Base-by-base conservation (phyloP, 2,888 invertebrate species). In the Cheilosia vulpina region DNA sequence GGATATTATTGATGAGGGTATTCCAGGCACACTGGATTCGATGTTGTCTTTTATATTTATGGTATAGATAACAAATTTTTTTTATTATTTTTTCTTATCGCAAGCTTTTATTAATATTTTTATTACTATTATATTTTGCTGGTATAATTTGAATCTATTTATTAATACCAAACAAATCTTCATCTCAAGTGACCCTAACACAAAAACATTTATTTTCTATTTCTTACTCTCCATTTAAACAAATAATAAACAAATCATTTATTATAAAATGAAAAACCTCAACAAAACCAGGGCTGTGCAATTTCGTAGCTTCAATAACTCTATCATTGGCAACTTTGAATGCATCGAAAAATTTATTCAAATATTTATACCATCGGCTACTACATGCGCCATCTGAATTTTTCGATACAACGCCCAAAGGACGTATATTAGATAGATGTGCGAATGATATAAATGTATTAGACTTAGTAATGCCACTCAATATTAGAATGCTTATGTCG, bases 341-440 rank as follows among this genome's bases (percentile, higher is more conserved):
- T 79, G 91, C 91, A 87, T 91, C 91, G 87, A 89, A 87, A 72
- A 87, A 87, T 80, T 87, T 91, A 52, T 92, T 90, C 82, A 89
- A 88, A 77, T 87, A 89, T 62, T 92, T 95, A 89, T 92, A 94
- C 88, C 88, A 90, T 79, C 92, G 92, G 89, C 90, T 94, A 88
- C 90, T 95, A 88, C 93, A 93, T 88, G 93, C 93, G 87, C 94
- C 95, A 79, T 93, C 94, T 90, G 92, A 92, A 87, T 94, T 95
- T 91, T 95, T 94, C 91, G 95, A 95, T 91, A 94, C 93, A 57
- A 95, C 95, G 87, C 95, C 95, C 24, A 90, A 93, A 88, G 95
- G 95, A 88, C 93, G 95, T 81, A 93, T 95, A 85, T 91, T 95
- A 87, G 94, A 94, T 91, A 93, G 95, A 88, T 95, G 94, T 90